Conservation (phyloP, 2,797 vertebrate genomes). For the Cirrhinus mrigala region DNA sequence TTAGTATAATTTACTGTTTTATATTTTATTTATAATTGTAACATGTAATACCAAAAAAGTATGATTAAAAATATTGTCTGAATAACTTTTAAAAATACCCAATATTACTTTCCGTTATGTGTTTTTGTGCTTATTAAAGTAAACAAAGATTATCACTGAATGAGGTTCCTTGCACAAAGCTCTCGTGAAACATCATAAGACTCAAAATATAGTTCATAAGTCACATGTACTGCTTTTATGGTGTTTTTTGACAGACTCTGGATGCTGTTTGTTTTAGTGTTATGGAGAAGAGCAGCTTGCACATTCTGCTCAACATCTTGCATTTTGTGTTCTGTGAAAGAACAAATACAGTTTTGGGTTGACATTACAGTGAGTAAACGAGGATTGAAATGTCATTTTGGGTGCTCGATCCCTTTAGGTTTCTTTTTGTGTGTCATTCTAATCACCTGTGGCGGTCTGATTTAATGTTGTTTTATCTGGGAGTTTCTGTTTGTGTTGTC, state of each 20-base stretch:
- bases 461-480: constrained; percentile 10
- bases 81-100: no score
- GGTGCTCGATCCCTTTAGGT: not conserved
- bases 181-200: not conserved
- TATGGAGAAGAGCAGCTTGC: not conserved
- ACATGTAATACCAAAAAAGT: no score
- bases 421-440: not conserved
- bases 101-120: no score
- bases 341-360: not conserved
- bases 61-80: no score
- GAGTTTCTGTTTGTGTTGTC: constrained; percentile 19
- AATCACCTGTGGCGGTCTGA: not conserved
- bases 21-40: not conserved
- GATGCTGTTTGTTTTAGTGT: not conserved
- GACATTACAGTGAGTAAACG: no score
- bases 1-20: not conserved
- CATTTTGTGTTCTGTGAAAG: not conserved
- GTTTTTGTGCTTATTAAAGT: no score
- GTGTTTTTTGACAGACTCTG: not conserved
- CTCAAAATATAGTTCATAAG: constrained; percentile 3
- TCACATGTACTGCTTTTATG: not conserved
- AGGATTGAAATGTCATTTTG: not conserved
- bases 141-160: not conserved
- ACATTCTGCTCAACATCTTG: not conserved
- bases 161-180: not conserved